Evolutionary conservation across 2,113 vertebrate genomes (phyloP).

Genomic region (Pimephales promelas): DNA sequence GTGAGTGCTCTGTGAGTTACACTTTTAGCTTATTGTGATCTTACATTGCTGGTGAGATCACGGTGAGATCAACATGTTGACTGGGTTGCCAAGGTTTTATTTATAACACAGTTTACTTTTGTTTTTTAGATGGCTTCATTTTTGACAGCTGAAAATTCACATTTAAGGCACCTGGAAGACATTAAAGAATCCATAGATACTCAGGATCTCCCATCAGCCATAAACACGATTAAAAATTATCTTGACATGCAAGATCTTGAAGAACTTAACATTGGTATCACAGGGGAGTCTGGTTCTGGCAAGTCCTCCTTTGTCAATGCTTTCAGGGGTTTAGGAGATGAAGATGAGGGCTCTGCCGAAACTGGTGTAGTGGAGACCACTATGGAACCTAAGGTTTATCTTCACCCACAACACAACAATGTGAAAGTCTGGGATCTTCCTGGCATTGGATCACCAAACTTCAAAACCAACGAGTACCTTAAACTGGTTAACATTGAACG

Average conservation of each 20-base stretch:
- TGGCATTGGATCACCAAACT: conserved; percentile 69
- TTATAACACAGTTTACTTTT: too few species aligned
- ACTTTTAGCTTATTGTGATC: too few species aligned
- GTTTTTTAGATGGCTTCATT: background rate
- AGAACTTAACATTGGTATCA: conserved; percentile 72
- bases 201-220: background rate
- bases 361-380: conserved; percentile 75
- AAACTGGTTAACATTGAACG: conserved; percentile 65
- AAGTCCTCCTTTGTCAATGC: conserved; percentile 69
- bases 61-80: too few species aligned
- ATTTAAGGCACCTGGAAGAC: background rate
- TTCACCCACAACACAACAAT: conserved; percentile 64
- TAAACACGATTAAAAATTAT: conserved; percentile 32
- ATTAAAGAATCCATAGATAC: background rate
- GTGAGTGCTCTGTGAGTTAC: too few species aligned
- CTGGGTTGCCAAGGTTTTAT: too few species aligned
- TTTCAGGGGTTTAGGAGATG: background rate
- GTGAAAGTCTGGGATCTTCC: conserved; percentile 77
- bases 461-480: conserved; percentile 69
- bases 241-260: conserved; percentile 44
- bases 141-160: background rate
- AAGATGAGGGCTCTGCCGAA: conserved; percentile 61
- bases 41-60: too few species aligned
- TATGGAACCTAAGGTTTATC: conserved; percentile 60
- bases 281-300: conserved; percentile 72